phyloP scores from a whole-genome alignment of 2,888 invertebrate genomes.

The Drosophila birchii region DNA sequence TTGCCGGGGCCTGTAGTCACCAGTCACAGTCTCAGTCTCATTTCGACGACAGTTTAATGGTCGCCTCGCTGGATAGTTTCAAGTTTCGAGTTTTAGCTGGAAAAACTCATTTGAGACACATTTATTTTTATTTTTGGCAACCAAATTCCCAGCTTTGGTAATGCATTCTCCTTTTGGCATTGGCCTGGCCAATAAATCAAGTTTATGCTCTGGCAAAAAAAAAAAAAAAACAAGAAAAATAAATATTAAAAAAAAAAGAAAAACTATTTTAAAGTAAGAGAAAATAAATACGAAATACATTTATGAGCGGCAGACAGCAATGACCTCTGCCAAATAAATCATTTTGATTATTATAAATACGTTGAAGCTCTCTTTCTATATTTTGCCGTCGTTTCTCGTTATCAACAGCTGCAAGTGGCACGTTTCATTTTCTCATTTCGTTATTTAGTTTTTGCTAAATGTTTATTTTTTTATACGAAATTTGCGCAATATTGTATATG shows the following conservation, averaged over 20 bases:
- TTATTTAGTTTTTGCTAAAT: slow-evolving; percentile 31
- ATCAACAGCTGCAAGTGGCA: slow-evolving; percentile 68
- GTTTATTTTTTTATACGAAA: slow-evolving; percentile 32
- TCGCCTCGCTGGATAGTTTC: slow-evolving; percentile 38
- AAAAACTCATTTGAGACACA: slow-evolving; percentile 42
- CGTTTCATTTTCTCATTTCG: slow-evolving; percentile 42
- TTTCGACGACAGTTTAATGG: slow-evolving; percentile 48
- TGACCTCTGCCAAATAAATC: slow-evolving; percentile 73
- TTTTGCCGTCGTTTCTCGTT: slow-evolving; percentile 43
- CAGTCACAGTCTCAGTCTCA: slow-evolving; percentile 10
- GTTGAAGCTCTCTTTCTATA: slow-evolving; percentile 26
- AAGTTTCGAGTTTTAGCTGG: slow-evolving; percentile 32
- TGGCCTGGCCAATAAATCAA: slow-evolving; percentile 68
- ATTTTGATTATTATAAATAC: slow-evolving; percentile 75
- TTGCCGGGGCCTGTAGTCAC: slow-evolving; percentile 36
- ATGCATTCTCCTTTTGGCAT: slow-evolving; percentile 69
- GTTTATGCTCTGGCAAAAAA: slow-evolving; percentile 56
- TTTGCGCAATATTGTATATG: slow-evolving; percentile 56
- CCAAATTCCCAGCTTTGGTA: slow-evolving; percentile 9
- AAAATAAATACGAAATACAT: slow-evolving; percentile 61
- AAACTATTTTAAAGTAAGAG: slow-evolving; percentile 44
- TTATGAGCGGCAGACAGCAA: slow-evolving; percentile 64
- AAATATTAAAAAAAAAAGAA: neutral
- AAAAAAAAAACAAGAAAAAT: slow-evolving; percentile 43
- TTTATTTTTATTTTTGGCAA: slow-evolving; percentile 61